Conservation (phyloP, 2,113 vertebrate genomes). For the Opisthocomus hoazin region DNA sequence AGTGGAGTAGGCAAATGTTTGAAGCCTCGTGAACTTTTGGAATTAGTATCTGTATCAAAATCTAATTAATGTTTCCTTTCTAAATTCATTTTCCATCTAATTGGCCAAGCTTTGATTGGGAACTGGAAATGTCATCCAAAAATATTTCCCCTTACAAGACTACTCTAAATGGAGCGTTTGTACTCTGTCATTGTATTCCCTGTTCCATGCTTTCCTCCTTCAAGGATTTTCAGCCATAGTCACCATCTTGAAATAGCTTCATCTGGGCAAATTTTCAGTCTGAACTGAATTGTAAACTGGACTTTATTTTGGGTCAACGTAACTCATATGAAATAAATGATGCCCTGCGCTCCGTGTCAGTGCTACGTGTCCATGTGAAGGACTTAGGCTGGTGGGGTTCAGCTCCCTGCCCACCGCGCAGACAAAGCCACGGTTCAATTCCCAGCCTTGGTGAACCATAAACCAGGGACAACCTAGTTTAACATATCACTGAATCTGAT, state of each 20-base stretch:
- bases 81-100: constrained; percentile 37
- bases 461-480: constrained; percentile 53
- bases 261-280: neutral
- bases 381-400: neutral
- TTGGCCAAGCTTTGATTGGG: constrained; percentile 28
- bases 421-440: constrained; percentile 4
- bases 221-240: neutral
- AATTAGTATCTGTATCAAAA: neutral
- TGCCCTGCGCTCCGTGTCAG: neutral
- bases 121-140: constrained; percentile 35
- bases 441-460: neutral
- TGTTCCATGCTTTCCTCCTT: neutral
- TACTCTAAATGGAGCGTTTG: neutral
- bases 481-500: constrained; percentile 56
- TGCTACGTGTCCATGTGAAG: neutral
- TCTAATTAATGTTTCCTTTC: constrained; percentile 32
- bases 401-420: neutral
- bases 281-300: neutral
- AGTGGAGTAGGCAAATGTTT: neutral
- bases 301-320: neutral
- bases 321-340: neutral
- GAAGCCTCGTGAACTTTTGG: neutral
- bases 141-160: constrained; percentile 11
- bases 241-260: neutral
- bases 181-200: neutral